A percentile compares a stretch with the other conserved stretches of the same genome.
Conservation (phyloP, 2,113 vertebrate species). For the Spea multiplicata region DNA sequence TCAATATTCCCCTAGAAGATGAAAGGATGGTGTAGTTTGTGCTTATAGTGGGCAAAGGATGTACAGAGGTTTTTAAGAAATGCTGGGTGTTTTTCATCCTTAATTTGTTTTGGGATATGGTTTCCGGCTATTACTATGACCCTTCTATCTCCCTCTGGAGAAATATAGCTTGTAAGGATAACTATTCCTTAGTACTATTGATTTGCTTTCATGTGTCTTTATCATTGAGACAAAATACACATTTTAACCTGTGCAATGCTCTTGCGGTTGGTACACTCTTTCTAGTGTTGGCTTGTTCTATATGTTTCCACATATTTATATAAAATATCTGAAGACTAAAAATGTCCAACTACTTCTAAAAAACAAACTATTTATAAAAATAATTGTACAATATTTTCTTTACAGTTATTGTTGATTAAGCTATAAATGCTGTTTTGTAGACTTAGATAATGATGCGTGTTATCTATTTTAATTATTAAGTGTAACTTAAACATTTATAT, state of each 20-base stretch:
- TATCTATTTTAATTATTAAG: too few species aligned
- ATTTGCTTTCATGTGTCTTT: conserved; percentile 20
- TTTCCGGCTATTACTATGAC: not conserved
- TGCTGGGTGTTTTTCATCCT: not conserved
- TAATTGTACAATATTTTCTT: not conserved
- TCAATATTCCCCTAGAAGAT: too few species aligned
- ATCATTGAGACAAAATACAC: conserved; percentile 18
- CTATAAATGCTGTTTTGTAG: too few species aligned
- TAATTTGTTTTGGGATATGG: not conserved
- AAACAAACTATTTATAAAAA: not conserved
- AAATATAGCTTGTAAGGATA: conserved; percentile 2
- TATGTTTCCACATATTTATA: not conserved
- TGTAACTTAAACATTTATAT: too few species aligned
- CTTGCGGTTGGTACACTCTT: not conserved
- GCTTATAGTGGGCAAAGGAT: not conserved
- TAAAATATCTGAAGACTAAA: not conserved
- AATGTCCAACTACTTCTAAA: too few species aligned
- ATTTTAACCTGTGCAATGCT: not conserved
- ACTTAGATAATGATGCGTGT: too few species aligned
- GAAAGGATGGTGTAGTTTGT: too few species aligned
- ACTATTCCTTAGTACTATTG: conserved; percentile 15
- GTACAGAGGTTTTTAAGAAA: not conserved
- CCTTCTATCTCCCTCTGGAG: conserved; percentile 4
- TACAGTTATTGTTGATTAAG: too few species aligned
- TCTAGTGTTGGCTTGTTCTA: not conserved